Base-by-base conservation (phyloP, 1,140 invertebrate genomes). In the Drosophila asahinai region DNA sequence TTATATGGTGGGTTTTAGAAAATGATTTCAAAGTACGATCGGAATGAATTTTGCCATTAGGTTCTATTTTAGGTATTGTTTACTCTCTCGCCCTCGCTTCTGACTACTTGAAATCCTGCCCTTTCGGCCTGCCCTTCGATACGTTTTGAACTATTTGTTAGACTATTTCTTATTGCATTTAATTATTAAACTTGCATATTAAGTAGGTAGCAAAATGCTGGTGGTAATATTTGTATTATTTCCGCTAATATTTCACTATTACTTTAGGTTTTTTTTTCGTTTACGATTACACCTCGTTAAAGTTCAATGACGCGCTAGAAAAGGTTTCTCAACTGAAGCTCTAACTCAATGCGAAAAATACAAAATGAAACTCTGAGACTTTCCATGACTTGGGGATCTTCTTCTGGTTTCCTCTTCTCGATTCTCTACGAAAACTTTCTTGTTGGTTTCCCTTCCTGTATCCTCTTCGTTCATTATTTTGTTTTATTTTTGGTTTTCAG, bases 221-320 rank as follows among this genome's bases (percentile, higher is more conserved):
- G 83, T 87, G 83, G 83, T 89, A 89, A 84, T 87, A 87, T 87
- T 77, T 83, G 47, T 89, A 83, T 75, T 81, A 67, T 75, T 77
- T 84, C 63, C 45, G 62, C 83, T 87, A 87, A 78, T 77, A 89
- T 78, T 87, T 89, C 45, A 80, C 84, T 89, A 86, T 77, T 89
- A 77, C 42, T 81, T 86, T 81, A 62, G 67, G 60, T 66, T 78
- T 25, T 75, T 47, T 57, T 64, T 58, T 40, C 12, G 40, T 15
- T 38, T 52, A 55, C 38, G 33, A 38, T 40, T 40, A 55, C 33
- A 43, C 15, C 45, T 59, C 30, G 52, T 43, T 67, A 25, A 36
- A 54, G 71, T 75, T 63, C 58, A 75, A 74, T 77, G 77, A 87
- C 65, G 71, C 67, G 64, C 77, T 86, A 83, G 80, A 73, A 83